Conservation (phyloP, 2,888 invertebrate genomes). For the Drosophila leonis region DNA sequence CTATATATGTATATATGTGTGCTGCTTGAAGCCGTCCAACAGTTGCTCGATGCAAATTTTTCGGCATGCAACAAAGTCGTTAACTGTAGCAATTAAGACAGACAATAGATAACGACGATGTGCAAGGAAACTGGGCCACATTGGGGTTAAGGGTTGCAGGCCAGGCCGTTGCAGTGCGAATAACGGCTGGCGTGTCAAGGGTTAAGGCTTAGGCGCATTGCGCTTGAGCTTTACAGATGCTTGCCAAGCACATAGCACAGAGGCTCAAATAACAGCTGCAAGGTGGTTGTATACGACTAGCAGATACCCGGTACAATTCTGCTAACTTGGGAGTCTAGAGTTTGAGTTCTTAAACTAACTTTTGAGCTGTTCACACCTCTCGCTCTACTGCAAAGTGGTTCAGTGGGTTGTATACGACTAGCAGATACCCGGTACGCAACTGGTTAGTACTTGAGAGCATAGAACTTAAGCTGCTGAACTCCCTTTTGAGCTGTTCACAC, state of each 20-base stretch:
- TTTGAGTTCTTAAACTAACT: not conserved
- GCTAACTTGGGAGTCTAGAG: too few relatives aligned
- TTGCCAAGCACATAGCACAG: not conserved
- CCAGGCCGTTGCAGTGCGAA: not conserved
- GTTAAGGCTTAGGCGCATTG: conserved; percentile 25
- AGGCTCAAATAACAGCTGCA: not conserved
- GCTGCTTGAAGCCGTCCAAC: not conserved
- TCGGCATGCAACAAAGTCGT: conserved; percentile 27
- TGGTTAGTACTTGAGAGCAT: too few relatives aligned
- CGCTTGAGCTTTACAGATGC: not conserved
- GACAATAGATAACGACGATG: conserved; percentile 47
- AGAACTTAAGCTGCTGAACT: too few relatives aligned
- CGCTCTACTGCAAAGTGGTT: too few relatives aligned
- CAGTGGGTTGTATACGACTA: not conserved
- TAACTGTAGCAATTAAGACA: conserved; percentile 65
- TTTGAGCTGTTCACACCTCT: too few relatives aligned
- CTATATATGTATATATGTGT: not conserved
- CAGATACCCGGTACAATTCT: not conserved
- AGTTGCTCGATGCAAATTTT: conserved; percentile 33
- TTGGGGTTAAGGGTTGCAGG: conserved; percentile 49
- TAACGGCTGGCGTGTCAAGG: conserved; percentile 4
- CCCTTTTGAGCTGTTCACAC: too few relatives aligned
- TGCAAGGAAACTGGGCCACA: conserved; percentile 34
- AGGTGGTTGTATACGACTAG: not conserved
- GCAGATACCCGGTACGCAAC: not conserved